phyloP scores from a whole-genome alignment of 2,113 vertebrate species.

The Centrocercus urophasianus region DNA sequence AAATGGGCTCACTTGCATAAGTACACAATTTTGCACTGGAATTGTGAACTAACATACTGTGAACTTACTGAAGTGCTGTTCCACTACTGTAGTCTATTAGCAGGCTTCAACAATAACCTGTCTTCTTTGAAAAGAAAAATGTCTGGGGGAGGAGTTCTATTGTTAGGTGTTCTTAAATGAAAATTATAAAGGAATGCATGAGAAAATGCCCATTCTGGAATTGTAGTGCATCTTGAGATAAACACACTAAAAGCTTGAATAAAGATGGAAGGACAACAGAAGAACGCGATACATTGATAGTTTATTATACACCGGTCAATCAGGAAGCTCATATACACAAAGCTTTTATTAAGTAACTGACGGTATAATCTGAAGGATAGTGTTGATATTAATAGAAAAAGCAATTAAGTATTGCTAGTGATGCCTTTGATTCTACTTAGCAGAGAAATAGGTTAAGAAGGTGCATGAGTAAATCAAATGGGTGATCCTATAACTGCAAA shows the following conservation, averaged over 20 bases:
- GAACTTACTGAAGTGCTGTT: neutral
- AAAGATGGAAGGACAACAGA: neutral
- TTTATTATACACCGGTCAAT: neutral
- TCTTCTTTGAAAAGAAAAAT: neutral
- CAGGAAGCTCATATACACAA: neutral
- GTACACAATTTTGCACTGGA: neutral
- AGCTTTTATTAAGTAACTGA: neutral
- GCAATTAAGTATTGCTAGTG: neutral
- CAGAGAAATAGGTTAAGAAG: neutral
- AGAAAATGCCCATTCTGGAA: neutral
- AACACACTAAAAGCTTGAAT: neutral
- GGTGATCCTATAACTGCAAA: neutral
- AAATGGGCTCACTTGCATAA: neutral
- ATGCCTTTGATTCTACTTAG: neutral
- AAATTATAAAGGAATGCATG: neutral
- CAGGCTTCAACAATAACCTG: neutral
- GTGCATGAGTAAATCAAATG: neutral
- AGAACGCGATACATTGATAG: neutral
- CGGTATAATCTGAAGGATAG: neutral
- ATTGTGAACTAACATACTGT: neutral
- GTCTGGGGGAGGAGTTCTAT: neutral
- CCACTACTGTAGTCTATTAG: neutral
- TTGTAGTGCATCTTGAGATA: neutral
- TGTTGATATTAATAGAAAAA: neutral
- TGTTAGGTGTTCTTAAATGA: neutral